These are phyloP conservation scores for Empis stercorea DNA, from an alignment of 2,888 invertebrate genomes.

Conservation along the genomic window DNA sequence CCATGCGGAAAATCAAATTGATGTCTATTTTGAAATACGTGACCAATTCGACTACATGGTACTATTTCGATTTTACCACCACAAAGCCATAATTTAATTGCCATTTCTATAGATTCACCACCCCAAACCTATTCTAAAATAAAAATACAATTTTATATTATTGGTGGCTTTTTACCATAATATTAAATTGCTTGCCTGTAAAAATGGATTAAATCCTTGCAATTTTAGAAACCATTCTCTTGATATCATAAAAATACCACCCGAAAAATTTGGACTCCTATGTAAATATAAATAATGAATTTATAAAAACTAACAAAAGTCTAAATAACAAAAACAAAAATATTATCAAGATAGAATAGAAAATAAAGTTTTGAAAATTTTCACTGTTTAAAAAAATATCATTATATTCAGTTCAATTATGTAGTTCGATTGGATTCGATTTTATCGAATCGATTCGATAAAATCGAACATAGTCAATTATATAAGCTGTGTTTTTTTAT, in stretches of 20 bases:
- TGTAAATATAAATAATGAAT: constrained; percentile 8
- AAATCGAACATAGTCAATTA: too few species aligned
- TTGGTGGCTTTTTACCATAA: background rate
- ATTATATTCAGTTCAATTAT: too few species aligned
- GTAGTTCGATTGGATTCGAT: too few species aligned
- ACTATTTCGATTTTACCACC: constrained; percentile 36
- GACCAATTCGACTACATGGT: constrained; percentile 36
- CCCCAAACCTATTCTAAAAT: constrained; percentile 29
- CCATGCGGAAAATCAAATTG: constrained; percentile 28
- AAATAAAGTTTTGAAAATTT: too few species aligned
- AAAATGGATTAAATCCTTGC: constrained; percentile 30
- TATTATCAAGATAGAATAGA: background rate
- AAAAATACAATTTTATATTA: background rate
- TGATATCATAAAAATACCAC: constrained; percentile 34
- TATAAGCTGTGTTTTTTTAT: too few species aligned
- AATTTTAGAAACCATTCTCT: constrained; percentile 32
- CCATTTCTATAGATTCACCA: constrained; percentile 35
- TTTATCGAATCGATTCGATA: too few species aligned
- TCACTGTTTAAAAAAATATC: too few species aligned
- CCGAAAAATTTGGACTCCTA: constrained; percentile 29
- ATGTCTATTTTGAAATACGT: constrained; percentile 28
- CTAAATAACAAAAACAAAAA: background rate
- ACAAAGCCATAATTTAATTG: constrained; percentile 36
- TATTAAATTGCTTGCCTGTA: constrained; percentile 23
- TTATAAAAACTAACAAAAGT: too few species aligned